phyloP scores from a whole-genome alignment of 2,113 vertebrate species.

The Phyllostomus hastatus region DNA sequence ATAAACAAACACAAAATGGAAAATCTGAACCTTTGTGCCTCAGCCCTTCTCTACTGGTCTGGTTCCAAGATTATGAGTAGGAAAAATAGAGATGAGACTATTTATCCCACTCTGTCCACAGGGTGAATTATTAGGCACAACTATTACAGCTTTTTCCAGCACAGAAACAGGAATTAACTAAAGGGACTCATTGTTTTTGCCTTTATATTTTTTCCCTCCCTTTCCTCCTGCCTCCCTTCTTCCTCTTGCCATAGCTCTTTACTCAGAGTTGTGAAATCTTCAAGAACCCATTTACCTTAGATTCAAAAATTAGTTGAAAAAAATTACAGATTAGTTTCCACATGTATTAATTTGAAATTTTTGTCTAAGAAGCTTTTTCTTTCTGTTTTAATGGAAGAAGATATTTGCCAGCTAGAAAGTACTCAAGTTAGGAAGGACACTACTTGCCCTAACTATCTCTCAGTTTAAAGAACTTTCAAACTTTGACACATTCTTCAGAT shows the following conservation, averaged over 20 bases:
- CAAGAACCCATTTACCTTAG: not conserved
- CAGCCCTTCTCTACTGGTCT: not conserved
- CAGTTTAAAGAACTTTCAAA: not conserved
- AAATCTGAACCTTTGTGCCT: not conserved
- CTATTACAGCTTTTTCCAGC: not conserved
- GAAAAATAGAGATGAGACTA: not conserved
- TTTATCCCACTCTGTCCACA: not conserved
- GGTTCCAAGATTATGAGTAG: not conserved
- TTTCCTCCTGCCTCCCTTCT: not conserved
- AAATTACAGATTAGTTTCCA: not conserved
- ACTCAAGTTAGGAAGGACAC: slow-evolving; percentile 16
- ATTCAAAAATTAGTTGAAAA: slow-evolving; percentile 35
- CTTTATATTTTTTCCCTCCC: not conserved
- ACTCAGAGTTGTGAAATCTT: not conserved
- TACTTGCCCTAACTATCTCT: not conserved
- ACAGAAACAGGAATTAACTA: not conserved
- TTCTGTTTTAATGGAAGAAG: not conserved
- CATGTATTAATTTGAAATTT: slow-evolving; percentile 41
- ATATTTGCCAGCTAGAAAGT: not conserved
- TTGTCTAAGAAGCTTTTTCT: not conserved
- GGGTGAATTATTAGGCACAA: not conserved
- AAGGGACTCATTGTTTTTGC: not conserved
- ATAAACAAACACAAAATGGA: not conserved
- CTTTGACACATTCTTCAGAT: not conserved
- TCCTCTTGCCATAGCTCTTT: not conserved